Base-by-base conservation (phyloP, 2,797 vertebrate genomes). In the Echiichthys vipera region DNA sequence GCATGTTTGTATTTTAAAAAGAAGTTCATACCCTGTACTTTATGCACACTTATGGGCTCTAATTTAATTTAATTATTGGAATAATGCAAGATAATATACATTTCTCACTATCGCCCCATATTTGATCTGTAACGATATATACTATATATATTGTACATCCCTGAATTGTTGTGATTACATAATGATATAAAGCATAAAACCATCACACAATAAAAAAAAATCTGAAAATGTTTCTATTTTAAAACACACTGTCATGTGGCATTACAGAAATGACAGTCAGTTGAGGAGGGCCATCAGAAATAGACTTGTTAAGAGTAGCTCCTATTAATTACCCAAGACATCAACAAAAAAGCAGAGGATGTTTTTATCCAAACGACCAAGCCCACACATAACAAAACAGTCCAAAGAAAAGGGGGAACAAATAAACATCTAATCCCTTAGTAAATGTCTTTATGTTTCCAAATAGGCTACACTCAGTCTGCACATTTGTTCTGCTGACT, bases 401-500 rank as follows among this genome's bases (percentile, higher is more conserved):
- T 25, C 15, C 32, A 50, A 46, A 63, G 9, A 69, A 40, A 65
- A 43, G 25, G 22, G 13, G 20, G 29, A 4, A 36, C 32, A 69
- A 61, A 71, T 11, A 56, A n/a, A 47, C 74, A 25, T 22, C 20
- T 46, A 57, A 77, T 46, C 42, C 9, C 5, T 13, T 24, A n/a
- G 12, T 40, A 51, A 73, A 55, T 15, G 46, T 64, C 17, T 47
- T 5, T 76, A 32, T 61, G 64, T 78, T 72, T 76, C 15, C 36
- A 84, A 76, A 71, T 39, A 74, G 65, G 29, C 59, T 65, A 61
- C 8, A 37, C 22, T 58, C 53, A 25, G 46, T 77, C 65, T 85
- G 65, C 36, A 63, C 62, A 71, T 42, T 69, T 80, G 64, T 62
- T 36, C 27, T 74, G 77, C 81, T 77, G 71, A 84, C 57, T 78